Percentiles rank a stretch among this genome's conserved stretches.
Evolutionary conservation across 2,113 vertebrate species (phyloP).

Genomic region (Pachypanchax playfairii): DNA sequence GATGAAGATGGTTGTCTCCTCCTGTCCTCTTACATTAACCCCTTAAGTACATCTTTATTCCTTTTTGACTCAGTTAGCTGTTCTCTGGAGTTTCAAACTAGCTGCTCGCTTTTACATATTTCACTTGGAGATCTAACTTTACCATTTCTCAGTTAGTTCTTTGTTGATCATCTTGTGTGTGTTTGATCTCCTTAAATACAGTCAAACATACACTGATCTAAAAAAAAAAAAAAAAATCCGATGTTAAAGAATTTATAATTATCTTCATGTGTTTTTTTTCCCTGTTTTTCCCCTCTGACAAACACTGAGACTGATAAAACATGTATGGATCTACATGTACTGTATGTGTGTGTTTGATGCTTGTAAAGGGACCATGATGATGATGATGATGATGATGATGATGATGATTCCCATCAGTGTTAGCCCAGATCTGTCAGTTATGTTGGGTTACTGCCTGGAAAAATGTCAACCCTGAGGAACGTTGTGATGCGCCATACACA

Average conservation of each 20-base stretch:
- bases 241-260: slow-evolving; percentile 33
- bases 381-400: slow-evolving; percentile 33
- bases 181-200: slow-evolving; percentile 20
- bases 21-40: slow-evolving; percentile 23
- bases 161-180: slow-evolving; percentile 15
- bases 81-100: slow-evolving; percentile 20
- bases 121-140: slow-evolving; percentile 19
- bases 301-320: slow-evolving; percentile 23
- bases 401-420: slow-evolving; percentile 75
- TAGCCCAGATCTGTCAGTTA: slow-evolving; percentile 82
- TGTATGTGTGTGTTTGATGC: slow-evolving; percentile 1
- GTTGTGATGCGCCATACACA: slow-evolving; percentile 52
- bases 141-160: slow-evolving; percentile 1
- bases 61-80: slow-evolving; percentile 20
- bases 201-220: background rate
- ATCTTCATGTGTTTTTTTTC: slow-evolving; percentile 39
- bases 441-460: slow-evolving; percentile 64
- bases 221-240: background rate
- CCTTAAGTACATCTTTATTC: slow-evolving; percentile 13
- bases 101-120: slow-evolving; percentile 2
- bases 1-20: background rate
- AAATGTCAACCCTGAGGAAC: slow-evolving; percentile 67
- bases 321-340: slow-evolving; percentile 11
- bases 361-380: slow-evolving; percentile 49
- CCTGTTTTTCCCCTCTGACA: slow-evolving; percentile 19